Conservation (phyloP, 64 coral and sea anemone species). For the Porites australiensis region DNA sequence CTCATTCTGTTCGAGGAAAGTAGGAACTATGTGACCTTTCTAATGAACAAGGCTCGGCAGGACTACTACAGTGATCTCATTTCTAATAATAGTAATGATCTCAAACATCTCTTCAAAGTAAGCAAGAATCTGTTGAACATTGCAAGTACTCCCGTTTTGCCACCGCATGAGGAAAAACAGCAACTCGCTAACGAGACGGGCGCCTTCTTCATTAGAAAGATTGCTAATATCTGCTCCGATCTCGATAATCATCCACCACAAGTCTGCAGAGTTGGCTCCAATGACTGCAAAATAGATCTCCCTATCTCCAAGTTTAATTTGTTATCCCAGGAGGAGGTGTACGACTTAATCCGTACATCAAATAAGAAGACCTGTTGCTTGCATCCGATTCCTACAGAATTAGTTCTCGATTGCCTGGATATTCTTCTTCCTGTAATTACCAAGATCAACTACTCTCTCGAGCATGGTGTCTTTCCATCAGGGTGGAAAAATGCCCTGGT, state of each 20-base stretch:
- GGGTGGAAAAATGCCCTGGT: constrained; percentile 48
- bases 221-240: no score
- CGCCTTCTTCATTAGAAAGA: no score
- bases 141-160: constrained; percentile 18
- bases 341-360: no score
- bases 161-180: constrained; percentile 14
- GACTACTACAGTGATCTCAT: no score
- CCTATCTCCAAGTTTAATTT: not conserved
- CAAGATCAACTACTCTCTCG: constrained; percentile 30
- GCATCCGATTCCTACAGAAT: constrained; percentile 39
- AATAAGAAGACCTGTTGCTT: no score
- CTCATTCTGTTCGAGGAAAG: no score
- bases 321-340: no score
- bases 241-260: no score
- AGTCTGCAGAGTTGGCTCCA: not conserved
- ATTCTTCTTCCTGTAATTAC: no score
- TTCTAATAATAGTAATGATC: not conserved
- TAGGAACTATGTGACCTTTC: no score
- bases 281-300: not conserved
- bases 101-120: constrained; percentile 19
- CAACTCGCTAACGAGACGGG: constrained; percentile 11
- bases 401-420: constrained; percentile 23
- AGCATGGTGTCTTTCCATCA: no score
- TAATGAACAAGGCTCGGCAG: no score
- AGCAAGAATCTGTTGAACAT: constrained; percentile 21